These are phyloP conservation scores for Bambusicola thoracicus DNA, from an alignment of 2,113 vertebrate genomes.

Conservation along the genomic window DNA sequence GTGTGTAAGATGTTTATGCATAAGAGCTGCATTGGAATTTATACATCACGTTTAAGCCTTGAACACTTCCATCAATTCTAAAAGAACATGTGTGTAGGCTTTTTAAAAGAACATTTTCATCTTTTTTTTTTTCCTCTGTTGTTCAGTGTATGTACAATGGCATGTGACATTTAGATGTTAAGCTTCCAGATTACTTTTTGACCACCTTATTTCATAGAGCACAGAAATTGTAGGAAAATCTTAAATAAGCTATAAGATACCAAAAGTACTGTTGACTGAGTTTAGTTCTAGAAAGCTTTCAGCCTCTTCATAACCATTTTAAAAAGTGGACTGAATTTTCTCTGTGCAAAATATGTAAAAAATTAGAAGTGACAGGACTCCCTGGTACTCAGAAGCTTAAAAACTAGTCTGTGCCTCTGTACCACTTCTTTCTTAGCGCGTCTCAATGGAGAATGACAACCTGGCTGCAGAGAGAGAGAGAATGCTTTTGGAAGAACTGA, in stretches of 20 bases:
- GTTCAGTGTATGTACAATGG: neutral
- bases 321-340: neutral
- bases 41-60: neutral
- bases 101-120: neutral
- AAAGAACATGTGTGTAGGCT: neutral
- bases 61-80: neutral
- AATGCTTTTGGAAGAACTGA: slow-evolving; percentile 81
- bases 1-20: neutral
- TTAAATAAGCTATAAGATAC: neutral
- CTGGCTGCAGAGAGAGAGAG: slow-evolving; percentile 81
- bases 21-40: neutral
- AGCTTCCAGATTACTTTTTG: neutral
- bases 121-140: neutral
- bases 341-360: neutral
- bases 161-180: neutral
- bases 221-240: neutral
- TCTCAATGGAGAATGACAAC: slow-evolving; percentile 78
- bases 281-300: neutral
- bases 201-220: neutral
- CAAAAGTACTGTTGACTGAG: neutral
- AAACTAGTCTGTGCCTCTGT: slow-evolving; percentile 40
- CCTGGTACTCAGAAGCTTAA: slow-evolving; percentile 35
- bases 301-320: slow-evolving; percentile 39
- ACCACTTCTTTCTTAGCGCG: slow-evolving; percentile 73
- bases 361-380: slow-evolving; percentile 22